Conservation (phyloP, 2,113 vertebrate species). For the Ctenomys sociabilis region DNA sequence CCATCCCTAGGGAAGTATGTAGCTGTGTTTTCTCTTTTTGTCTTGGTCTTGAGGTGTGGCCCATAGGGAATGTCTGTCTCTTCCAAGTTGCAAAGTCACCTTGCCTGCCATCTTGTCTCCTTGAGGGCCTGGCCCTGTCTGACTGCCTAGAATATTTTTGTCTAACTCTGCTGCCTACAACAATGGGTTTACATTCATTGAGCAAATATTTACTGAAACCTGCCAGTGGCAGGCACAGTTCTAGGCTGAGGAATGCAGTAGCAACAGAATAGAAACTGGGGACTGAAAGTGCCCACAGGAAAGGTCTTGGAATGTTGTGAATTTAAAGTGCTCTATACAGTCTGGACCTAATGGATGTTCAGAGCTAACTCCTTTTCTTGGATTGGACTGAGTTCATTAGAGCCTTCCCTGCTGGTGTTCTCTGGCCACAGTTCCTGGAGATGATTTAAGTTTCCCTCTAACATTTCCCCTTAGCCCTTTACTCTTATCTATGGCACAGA, state of each 20-base stretch:
- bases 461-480: background rate
- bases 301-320: background rate
- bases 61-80: no score
- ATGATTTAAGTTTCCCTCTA: background rate
- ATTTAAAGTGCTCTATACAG: background rate
- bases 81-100: no score
- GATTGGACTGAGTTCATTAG: background rate
- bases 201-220: background rate
- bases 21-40: no score
- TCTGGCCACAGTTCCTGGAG: background rate
- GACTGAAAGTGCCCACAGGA: background rate
- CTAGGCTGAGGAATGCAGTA: background rate
- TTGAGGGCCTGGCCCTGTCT: no score
- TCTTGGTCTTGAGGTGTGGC: no score
- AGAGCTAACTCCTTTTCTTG: background rate
- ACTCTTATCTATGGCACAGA: background rate
- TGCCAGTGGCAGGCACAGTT: background rate
- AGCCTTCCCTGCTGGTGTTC: background rate
- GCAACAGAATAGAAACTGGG: background rate
- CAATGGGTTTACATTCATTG: background rate
- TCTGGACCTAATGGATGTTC: background rate
- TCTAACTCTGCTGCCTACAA: no score
- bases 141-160: no score
- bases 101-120: no score
- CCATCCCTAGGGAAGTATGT: no score